Base-by-base conservation (phyloP, 2,113 vertebrate species). In the Bos indicus region DNA sequence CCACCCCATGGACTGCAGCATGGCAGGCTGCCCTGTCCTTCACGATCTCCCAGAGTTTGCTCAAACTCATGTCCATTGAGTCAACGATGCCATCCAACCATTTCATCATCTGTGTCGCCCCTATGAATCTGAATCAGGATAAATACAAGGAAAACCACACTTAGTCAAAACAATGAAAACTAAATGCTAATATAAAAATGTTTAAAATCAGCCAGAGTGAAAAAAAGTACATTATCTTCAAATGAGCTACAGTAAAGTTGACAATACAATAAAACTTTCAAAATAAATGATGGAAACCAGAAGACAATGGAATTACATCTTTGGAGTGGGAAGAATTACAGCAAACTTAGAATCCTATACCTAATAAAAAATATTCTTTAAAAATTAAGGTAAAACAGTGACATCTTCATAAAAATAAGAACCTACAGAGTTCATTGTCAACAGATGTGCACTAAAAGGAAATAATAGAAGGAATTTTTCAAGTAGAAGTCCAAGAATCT, bases 331-430 rank as follows among this genome's bases (percentile, higher is more conserved):
- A 26, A 40, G 60, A 71, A 57, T 30, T 14, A 74, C 1, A 6
- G 3, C 36, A 80, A 62, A 96, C 43, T 57, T 84, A 94, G 28
- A 97, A 93, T 91, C 92, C 33, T 80, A 91, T 71, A 52, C 2
- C 26, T 52, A 92, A 85, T 8, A 95, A 93, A 89, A 96, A 85
- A 56, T 91, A 48, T 56, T 80, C 84, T 88, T 94, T 28, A 90
- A 91, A 97, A 95, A 80, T 26, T 40, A 88, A 80, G n/a, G 28
- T 71, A 40, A 93, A 95, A 85, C 48, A 57, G 71, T 88, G 77
- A 90, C 6, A 60, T 60, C 95, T 91, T 83, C 33, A 90, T 91
- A 52, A 96, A 95, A 96, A 94, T 85, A 60, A 83, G 84, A 95
- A 57, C 13, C 74, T 56, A 56, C 56, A 64, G 30, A 92, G 25